phyloP scores from a whole-genome alignment of 2,797 vertebrate species.

The Serranus cabrilla region DNA sequence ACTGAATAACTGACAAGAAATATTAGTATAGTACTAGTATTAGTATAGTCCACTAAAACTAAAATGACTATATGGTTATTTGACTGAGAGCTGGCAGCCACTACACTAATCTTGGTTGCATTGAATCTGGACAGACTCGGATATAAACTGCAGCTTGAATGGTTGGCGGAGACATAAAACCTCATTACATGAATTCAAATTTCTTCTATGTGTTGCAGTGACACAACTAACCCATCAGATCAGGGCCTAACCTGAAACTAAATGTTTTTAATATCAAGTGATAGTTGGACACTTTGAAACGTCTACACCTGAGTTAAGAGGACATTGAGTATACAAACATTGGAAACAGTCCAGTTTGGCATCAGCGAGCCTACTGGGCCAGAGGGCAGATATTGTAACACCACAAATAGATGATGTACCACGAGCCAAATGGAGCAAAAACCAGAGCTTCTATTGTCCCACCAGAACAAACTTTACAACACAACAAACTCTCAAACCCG shows the following conservation, averaged over 20 bases:
- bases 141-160: too few relatives aligned
- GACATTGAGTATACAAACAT: not conserved
- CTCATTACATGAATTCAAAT: too few relatives aligned
- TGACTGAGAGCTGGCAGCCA: too few relatives aligned
- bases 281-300: not conserved
- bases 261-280: constrained; percentile 9
- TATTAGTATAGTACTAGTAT: too few relatives aligned
- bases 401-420: constrained; percentile 24
- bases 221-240: too few relatives aligned
- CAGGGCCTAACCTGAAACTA: not conserved
- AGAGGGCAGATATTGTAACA: constrained; percentile 28
- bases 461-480: constrained; percentile 30
- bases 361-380: not conserved
- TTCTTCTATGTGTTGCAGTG: too few relatives aligned
- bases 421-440: constrained; percentile 26
- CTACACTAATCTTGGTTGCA: too few relatives aligned
- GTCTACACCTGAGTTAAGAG: not conserved
- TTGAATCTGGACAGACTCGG: too few relatives aligned
- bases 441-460: constrained; percentile 17
- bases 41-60: too few relatives aligned
- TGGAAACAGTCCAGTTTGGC: constrained; percentile 41
- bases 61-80: too few relatives aligned
- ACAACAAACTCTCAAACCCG: constrained; percentile 25
- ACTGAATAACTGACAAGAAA: too few relatives aligned
- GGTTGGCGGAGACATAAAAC: too few relatives aligned